Base-by-base conservation (phyloP, 1,140 invertebrate genomes). In the Heterodera schachtii region DNA sequence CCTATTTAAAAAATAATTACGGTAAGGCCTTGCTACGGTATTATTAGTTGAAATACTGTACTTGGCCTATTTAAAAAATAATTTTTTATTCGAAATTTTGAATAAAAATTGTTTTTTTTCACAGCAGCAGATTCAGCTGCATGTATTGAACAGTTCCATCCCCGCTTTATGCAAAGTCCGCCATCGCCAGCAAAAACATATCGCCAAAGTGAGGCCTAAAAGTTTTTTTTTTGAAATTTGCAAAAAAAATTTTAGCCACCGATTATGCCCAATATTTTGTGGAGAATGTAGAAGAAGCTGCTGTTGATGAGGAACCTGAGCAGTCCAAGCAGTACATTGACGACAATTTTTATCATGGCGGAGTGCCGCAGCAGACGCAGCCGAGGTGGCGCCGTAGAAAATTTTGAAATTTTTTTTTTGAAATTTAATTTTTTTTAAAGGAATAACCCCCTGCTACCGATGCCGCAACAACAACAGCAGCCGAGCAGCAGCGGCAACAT, bases 331-430 rank as follows among this genome's bases (percentile, higher is more conserved):
- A 41, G 69, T 43, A 78, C 19, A 70, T 78, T 21, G 76, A 78
- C 41, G 76, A 78, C 66, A 41, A 78, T n/a, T 78, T 78, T 3
- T 78, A 78, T 46, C 76, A 78, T 78, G 64, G 76, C 8, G 76
- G 57, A 46, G 44, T n/a, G n/a, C 66, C 66, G 66, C 5, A n/a
- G 41, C 4, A 69, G 41, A n/a, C n/a, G n/a, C n/a, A n/a, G n/a
- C n/a, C n/a, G n/a, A n/a, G n/a, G n/a, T n/a, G n/a, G n/a, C n/a
- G n/a, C n/a, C n/a, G n/a, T 60, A 21, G 4, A 46, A 71, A 46
- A 13, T 71, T 3, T 19, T 71, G 8, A 43, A 8, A 43, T 5
- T 21, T 21, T 71, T 71, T 71, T 43, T 31, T 71, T 19, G 44
- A 31, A 9, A 21, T 43, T 43, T 21, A 71, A 11, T n/a, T n/a